Evolutionary conservation across 2,797 vertebrate genomes (phyloP).

Genomic region (Gambelia wislizenii): DNA sequence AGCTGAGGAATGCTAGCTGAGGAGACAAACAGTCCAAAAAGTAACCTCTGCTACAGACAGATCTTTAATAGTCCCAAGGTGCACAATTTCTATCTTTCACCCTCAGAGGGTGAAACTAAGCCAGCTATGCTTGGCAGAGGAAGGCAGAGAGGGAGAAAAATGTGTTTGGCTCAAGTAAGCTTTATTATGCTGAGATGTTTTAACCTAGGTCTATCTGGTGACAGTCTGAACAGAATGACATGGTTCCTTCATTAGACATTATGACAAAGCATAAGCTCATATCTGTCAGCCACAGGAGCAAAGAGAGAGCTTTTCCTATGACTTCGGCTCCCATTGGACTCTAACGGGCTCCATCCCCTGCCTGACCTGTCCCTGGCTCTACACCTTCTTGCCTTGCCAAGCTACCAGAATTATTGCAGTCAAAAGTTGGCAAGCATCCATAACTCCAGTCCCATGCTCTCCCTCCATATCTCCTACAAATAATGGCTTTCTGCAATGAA

Average conservation of each 20-base stretch:
- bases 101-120: no score
- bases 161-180: neutral
- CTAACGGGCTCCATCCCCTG: neutral
- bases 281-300: neutral
- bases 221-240: neutral
- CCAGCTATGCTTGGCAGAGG: no score
- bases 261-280: neutral
- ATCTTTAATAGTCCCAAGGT: neutral
- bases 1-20: no score
- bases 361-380: neutral
- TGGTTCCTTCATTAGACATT: neutral
- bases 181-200: no score
- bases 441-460: no score
- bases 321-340: neutral
- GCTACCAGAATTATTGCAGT: neutral
- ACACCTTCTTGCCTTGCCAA: neutral
- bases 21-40: no score
- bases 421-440: neutral
- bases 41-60: no score
- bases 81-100: neutral
- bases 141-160: neutral
- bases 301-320: neutral
- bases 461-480: neutral
- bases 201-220: no score
- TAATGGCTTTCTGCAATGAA: neutral